Base-by-base conservation (phyloP, 2,113 vertebrate species). In the Artemisiospiza belli region DNA sequence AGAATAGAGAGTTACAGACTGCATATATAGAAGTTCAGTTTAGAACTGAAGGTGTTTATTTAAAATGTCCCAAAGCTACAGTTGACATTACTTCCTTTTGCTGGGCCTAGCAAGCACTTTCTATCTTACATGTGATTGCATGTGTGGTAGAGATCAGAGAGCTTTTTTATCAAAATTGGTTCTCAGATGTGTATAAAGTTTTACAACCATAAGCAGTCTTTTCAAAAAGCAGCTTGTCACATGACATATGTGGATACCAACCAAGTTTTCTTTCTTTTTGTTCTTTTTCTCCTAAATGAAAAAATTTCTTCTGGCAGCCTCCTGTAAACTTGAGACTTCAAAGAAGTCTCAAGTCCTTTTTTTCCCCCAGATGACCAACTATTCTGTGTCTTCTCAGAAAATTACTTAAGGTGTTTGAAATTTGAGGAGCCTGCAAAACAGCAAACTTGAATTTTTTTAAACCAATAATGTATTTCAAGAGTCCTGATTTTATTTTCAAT, bases 221-320 rank as follows among this genome's bases (percentile, higher is more conserved):
- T 96, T 94, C 77, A 88, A 92, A 81, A 44, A 95, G 78, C 43
- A 87, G 62, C 70, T 94, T 89, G 58, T 91, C 91, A 91, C 84
- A 91, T 22, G 79, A 70, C 46, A 28, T 39, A 12, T 54, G 55
- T 16, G 87, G 41, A 91, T 46, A 62, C 55, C 58, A 94, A 49
- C 27, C 33, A 69, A 86, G 62, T 2, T 7, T 21, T 75, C 67
- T 92, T 70, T 57, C 25, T 72, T 80, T 86, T 43, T 52, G 19
- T 64, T 85, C 35, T 80, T 89, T 73, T 88, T 37, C 43, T 76
- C 24, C 17, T 92, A 92, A 95, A 95, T 85, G 92, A 76, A 94
- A 95, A 37, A 13, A 16, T 83, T 94, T 95, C 62, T 90, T 83
- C 74, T 13, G 10, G 58, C 28, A 90, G 46, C 31, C 8, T 94